Evolutionary conservation across 92 coral and sea anemone genomes (phyloP), one percentile per base, ranked within the genome.

Genomic region (Epizoanthus ramosus): DNA sequence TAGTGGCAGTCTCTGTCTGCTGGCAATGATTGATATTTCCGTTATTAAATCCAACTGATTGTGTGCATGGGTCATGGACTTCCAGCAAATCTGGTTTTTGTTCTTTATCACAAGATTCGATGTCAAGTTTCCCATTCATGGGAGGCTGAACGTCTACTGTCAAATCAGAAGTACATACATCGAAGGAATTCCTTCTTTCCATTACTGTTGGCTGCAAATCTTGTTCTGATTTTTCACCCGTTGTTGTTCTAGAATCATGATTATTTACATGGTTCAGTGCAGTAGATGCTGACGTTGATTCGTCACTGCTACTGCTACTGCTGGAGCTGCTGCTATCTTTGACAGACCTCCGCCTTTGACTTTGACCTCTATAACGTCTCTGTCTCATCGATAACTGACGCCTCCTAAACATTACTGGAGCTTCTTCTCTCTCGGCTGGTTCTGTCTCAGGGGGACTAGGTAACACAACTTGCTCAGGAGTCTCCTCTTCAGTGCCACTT

Each of bases 361-460:
- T 37, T 21, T 33, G 19, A 35, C 71, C 21, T 39, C 82, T 65
- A 25, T 77, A 77, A 14, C 33, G 71, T n/a, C 71, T 77, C 59
- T 43, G 71, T 63, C 82, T 53, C 50, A 57, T 69, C 60, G 57
- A 24, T 13, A 50, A 50, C 21, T 21, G 37, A 43, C 82, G 22
- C 22, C 82, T 52, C 70, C 82, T 77, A 37, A 77, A 77, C 23
- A 69, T 0, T 1, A 77, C 71, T 16, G 52, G 56, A 22, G 65
- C 41, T 1, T 60, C 50, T 41, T 61, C 82, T 63, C 35, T 59
- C 71, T 61, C 82, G 39, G 45, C 57, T 8, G 82, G 63, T 13
- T 77, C 82, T 39, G 82, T 39, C 58, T 25, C 39, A 14, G 82
- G 82, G 37, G 22, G 82, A n/a, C 71, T 63, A 57, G 82, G 82